Evolutionary conservation across 2,888 invertebrate genomes (phyloP).

Genomic region (Drosophila emarginata): DNA sequence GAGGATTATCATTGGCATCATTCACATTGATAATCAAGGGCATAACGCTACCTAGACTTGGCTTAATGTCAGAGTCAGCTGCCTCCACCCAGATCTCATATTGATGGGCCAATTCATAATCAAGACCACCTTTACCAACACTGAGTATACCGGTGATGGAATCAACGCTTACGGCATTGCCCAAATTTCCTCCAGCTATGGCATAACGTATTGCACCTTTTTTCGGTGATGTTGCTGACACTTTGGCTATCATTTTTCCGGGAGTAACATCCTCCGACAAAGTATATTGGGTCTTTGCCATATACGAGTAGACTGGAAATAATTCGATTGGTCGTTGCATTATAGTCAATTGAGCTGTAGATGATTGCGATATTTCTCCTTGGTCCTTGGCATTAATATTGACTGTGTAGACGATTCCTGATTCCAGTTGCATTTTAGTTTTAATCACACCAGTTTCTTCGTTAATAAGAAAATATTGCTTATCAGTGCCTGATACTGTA

Average conservation of each 20-base stretch:
- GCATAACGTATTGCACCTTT: slow-evolving; percentile 89
- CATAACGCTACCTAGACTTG: slow-evolving; percentile 90
- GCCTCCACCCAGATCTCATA: slow-evolving; percentile 97
- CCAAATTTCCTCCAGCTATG: slow-evolving; percentile 96
- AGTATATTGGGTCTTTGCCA: slow-evolving; percentile 88
- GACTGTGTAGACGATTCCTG: slow-evolving; percentile 86
- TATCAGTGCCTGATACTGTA: slow-evolving; percentile 89
- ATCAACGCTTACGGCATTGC: slow-evolving; percentile 92
- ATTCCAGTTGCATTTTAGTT: slow-evolving; percentile 86
- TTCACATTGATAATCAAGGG: slow-evolving; percentile 93
- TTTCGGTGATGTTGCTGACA: slow-evolving; percentile 91
- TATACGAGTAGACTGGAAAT: slow-evolving; percentile 90
- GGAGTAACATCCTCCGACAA: slow-evolving; percentile 91
- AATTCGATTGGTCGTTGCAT: slow-evolving; percentile 89
- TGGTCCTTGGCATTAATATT: slow-evolving; percentile 92
- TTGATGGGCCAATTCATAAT: slow-evolving; percentile 91
- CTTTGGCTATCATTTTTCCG: slow-evolving; percentile 89
- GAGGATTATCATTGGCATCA: slow-evolving; percentile 96
- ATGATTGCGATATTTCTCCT: slow-evolving; percentile 86
- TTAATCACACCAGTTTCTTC: slow-evolving; percentile 93
- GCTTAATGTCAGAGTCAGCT: slow-evolving; percentile 89
- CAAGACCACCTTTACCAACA: slow-evolving; percentile 90
- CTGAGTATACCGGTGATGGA: slow-evolving; percentile 90
- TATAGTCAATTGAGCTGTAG: slow-evolving; percentile 89
- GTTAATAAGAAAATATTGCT: slow-evolving; percentile 90